These are phyloP conservation scores for Byasa hedistus DNA, from an alignment of 2,888 invertebrate species.

Conservation along the genomic window DNA sequence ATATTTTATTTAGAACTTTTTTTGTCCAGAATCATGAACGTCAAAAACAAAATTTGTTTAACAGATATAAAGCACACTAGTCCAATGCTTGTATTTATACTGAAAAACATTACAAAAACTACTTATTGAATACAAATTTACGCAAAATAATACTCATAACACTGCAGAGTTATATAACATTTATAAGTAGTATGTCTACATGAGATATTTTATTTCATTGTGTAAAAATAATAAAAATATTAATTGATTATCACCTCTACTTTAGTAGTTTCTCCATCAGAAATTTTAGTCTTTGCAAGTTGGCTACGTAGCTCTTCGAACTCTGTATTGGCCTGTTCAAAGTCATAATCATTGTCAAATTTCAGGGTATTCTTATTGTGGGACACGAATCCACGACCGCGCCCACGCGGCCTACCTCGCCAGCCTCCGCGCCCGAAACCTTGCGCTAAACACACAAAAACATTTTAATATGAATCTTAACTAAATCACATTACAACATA, in stretches of 20 bases:
- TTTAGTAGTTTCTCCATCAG: conserved; percentile 77
- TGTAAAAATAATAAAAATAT: background rate
- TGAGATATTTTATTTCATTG: background rate
- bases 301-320: conserved; percentile 95
- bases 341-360: conserved; percentile 98
- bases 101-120: no score
- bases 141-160: no score
- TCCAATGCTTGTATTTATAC: no score
- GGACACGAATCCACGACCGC: conserved; percentile 69
- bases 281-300: conserved; percentile 90
- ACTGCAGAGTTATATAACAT: no score
- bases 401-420: conserved; percentile 69
- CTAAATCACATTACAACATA: no score
- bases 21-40: background rate
- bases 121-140: no score
- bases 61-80: background rate
- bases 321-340: conserved; percentile 98
- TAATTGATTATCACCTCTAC: conserved; percentile 57
- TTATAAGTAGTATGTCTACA: no score
- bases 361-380: conserved; percentile 87
- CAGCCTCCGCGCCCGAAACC: conserved; percentile 76
- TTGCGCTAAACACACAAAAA: conserved; percentile 47
- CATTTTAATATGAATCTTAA: background rate
- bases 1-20: background rate
- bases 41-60: background rate